These are phyloP conservation scores for Cygnus atratus DNA, from an alignment of 2,113 vertebrate species.

Conservation along the genomic window DNA sequence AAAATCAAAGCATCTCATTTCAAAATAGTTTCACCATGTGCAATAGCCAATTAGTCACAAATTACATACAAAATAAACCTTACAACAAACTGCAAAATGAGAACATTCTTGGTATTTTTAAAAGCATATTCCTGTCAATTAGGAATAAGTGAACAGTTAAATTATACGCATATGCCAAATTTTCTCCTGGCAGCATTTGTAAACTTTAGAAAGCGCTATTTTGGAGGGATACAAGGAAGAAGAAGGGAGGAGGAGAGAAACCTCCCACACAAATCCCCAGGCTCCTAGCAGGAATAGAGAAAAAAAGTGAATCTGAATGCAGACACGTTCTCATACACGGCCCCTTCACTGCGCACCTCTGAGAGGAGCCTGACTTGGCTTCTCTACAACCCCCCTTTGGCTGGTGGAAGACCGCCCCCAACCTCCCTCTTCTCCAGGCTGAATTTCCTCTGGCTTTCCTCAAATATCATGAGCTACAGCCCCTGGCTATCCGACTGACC, in stretches of 20 bases:
- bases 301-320: not conserved
- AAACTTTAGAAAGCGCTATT: constrained; percentile 22
- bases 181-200: constrained; percentile 30
- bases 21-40: not conserved
- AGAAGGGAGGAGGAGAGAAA: not conserved
- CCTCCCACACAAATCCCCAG: constrained; percentile 23
- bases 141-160: not conserved
- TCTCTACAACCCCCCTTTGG: not conserved
- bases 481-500: not conserved
- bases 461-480: not conserved
- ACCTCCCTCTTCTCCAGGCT: not conserved
- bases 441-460: not conserved
- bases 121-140: not conserved
- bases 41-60: not conserved
- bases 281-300: not conserved
- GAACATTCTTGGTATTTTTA: not conserved
- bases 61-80: constrained; percentile 12
- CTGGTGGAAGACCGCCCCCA: not conserved
- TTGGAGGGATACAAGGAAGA: constrained; percentile 14
- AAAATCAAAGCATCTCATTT: not conserved
- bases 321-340: not conserved
- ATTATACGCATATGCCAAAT: not conserved
- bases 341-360: no score
- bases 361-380: not conserved
- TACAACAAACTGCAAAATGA: not conserved